Percentiles rank a stretch among this genome's conserved stretches.
Conservation (phyloP, 1,140 invertebrate species). For the Anagrus nilaparvatae region DNA sequence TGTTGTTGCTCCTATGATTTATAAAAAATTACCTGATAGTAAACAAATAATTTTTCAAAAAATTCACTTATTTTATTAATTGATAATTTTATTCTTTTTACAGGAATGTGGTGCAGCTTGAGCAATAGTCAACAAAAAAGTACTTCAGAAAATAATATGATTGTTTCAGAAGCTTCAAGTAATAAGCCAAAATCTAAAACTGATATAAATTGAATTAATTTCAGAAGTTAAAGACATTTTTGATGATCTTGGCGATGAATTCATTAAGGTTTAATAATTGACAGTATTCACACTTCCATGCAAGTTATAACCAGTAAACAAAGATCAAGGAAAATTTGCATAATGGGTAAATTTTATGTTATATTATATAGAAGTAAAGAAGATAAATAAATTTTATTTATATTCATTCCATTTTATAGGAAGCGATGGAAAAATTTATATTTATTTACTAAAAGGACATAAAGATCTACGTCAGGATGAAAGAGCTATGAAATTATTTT, state of each 20-base stretch:
- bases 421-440: slow-evolving; percentile 95
- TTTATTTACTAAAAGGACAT: slow-evolving; percentile 97
- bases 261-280: slow-evolving; percentile 82
- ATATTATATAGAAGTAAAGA: not conserved
- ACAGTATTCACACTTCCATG: slow-evolving; percentile 67
- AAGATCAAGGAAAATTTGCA: slow-evolving; percentile 86
- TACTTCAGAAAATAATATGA: slow-evolving; percentile 1
- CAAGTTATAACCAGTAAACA: slow-evolving; percentile 98
- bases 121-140: slow-evolving; percentile 15
- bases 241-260: slow-evolving; percentile 88
- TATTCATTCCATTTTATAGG: slow-evolving; percentile 40
- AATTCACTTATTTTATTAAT: slow-evolving; percentile 1
- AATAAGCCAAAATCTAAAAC: slow-evolving; percentile 23
- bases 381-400: slow-evolving; percentile 1
- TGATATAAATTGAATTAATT: slow-evolving; percentile 50
- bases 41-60: not conserved
- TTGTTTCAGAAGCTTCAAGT: slow-evolving; percentile 2
- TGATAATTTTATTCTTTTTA: not conserved
- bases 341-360: slow-evolving; percentile 53
- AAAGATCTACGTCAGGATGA: slow-evolving; percentile 99
- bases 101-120: slow-evolving; percentile 17
- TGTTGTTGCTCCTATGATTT: not conserved
- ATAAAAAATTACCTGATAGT: slow-evolving; percentile 16
- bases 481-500: slow-evolving; percentile 98
- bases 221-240: slow-evolving; percentile 84